phyloP scores from a whole-genome alignment of 2,888 invertebrate species.

The Malachius bipustulatus region DNA sequence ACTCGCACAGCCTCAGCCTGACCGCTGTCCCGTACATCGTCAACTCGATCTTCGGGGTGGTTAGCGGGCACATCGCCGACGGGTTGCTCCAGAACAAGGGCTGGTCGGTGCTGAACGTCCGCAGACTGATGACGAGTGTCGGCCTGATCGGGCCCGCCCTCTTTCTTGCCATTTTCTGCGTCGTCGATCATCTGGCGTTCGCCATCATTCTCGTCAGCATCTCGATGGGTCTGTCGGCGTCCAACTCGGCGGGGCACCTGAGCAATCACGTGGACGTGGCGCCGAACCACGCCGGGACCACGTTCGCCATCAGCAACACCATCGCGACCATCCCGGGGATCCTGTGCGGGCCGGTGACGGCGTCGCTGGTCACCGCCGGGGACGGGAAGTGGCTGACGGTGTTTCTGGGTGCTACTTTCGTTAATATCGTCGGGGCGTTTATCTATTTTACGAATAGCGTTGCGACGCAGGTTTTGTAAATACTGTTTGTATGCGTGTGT shows the following conservation, averaged over 20 bases:
- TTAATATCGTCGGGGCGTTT: conserved; percentile 60
- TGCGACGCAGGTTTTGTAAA: conserved; percentile 50
- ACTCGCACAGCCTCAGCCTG: conserved; percentile 55
- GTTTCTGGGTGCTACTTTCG: conserved; percentile 56
- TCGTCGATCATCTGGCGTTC: conserved; percentile 53
- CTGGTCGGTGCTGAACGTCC: conserved; percentile 55
- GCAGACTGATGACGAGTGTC: conserved; percentile 58
- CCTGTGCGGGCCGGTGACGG: conserved; percentile 63
- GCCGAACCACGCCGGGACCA: conserved; percentile 64
- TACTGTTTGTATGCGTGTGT: conserved; percentile 6
- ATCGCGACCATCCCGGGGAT: conserved; percentile 66
- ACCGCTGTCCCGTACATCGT: conserved; percentile 64
- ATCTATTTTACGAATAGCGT: conserved; percentile 63
- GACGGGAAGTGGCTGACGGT: conserved; percentile 64
- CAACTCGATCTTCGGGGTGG: conserved; percentile 58
- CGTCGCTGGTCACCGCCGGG: conserved; percentile 56
- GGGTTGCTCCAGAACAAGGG: conserved; percentile 40
- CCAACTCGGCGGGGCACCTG: conserved; percentile 63
- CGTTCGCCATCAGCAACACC: conserved; percentile 65
- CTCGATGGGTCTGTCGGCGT: conserved; percentile 62
- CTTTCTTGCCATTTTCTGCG: conserved; percentile 56
- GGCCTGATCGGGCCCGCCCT: conserved; percentile 61
- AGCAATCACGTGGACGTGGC: conserved; percentile 69
- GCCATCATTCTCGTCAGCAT: conserved; percentile 61
- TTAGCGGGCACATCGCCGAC: conserved; percentile 61